Percentiles rank a stretch among this genome's conserved stretches.
Evolutionary conservation across 2,888 invertebrate genomes (phyloP).

Genomic region (Oxyteleia sp.): DNA sequence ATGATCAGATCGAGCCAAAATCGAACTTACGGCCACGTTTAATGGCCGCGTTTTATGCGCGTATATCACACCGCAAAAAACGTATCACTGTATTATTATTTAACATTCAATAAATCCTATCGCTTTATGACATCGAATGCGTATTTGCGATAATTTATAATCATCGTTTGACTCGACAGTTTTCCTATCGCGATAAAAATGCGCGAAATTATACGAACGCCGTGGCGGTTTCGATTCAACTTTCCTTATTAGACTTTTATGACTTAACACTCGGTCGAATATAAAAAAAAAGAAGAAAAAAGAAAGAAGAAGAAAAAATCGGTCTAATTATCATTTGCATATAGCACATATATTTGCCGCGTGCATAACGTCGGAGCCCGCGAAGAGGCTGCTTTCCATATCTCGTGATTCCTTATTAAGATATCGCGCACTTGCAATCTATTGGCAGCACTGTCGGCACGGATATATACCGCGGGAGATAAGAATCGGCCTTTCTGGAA

Average conservation of each 20-base stretch:
- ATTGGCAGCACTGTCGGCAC: conserved; percentile 76
- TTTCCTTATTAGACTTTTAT: conserved; percentile 24
- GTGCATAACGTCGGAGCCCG: conserved; percentile 31
- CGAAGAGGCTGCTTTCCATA: conserved; percentile 61
- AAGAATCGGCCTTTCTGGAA: conserved; percentile 79
- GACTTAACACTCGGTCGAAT: conserved; percentile 43
- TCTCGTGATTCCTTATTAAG: conserved; percentile 79
- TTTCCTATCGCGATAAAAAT: background rate
- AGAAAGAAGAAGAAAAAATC: no score
- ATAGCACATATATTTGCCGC: conserved; percentile 28
- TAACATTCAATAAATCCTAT: conserved; percentile 48
- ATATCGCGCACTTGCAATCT: conserved; percentile 77
- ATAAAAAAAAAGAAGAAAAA: no score
- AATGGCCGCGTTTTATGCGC: conserved; percentile 58
- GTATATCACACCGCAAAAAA: conserved; percentile 51
- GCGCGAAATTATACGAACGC: background rate
- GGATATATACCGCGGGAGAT: conserved; percentile 76
- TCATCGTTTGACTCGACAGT: background rate
- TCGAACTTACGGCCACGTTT: conserved; percentile 51
- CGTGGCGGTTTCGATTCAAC: background rate
- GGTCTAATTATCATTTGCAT: conserved; percentile 53
- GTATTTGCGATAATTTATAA: conserved; percentile 7
- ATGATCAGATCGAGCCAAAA: conserved; percentile 62
- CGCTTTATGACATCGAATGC: conserved; percentile 11
- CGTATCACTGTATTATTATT: conserved; percentile 31